These are phyloP conservation scores for Ctenoplectra terminalis DNA, from an alignment of 1,140 invertebrate species.

Conservation along the genomic window DNA sequence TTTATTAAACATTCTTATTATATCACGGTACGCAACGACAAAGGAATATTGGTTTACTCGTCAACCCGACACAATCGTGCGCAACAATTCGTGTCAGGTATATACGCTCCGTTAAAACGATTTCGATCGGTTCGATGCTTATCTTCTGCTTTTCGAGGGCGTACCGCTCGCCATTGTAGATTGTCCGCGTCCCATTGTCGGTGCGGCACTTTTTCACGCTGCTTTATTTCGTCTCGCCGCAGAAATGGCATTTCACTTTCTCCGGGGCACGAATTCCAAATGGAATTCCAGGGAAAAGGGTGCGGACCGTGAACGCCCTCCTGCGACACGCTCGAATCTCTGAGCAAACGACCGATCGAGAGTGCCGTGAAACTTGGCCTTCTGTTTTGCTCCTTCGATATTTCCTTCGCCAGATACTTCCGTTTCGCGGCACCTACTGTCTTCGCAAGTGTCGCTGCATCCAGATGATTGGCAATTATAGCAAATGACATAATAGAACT, in stretches of 20 bases:
- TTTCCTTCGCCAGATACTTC: not conserved
- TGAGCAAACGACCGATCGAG: constrained; percentile 15
- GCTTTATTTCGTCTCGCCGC: constrained; percentile 60
- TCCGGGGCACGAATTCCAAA: constrained; percentile 59
- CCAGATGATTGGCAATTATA: too few relatives aligned
- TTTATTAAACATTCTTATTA: too few relatives aligned
- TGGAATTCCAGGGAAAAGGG: constrained; percentile 63
- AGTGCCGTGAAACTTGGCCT: not conserved
- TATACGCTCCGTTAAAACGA: not conserved
- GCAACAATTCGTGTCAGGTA: constrained; percentile 1
- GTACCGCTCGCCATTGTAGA: constrained; percentile 38
- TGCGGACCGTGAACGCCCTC: constrained; percentile 57
- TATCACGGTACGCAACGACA: too few relatives aligned
- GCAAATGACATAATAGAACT: too few relatives aligned
- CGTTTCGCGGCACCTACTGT: not conserved
- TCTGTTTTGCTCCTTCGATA: not conserved
- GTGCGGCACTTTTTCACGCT: not conserved
- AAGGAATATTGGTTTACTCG: not conserved
- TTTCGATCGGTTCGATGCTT: constrained; percentile 38
- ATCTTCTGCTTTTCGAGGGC: constrained; percentile 49
- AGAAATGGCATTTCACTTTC: constrained; percentile 63
- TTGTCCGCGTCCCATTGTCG: constrained; percentile 45
- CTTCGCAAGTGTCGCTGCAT: not conserved
- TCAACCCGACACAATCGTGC: not conserved
- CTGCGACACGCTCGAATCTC: constrained; percentile 46